Conservation (phyloP, 2,113 vertebrate genomes). For the Chaenogobius annularis region DNA sequence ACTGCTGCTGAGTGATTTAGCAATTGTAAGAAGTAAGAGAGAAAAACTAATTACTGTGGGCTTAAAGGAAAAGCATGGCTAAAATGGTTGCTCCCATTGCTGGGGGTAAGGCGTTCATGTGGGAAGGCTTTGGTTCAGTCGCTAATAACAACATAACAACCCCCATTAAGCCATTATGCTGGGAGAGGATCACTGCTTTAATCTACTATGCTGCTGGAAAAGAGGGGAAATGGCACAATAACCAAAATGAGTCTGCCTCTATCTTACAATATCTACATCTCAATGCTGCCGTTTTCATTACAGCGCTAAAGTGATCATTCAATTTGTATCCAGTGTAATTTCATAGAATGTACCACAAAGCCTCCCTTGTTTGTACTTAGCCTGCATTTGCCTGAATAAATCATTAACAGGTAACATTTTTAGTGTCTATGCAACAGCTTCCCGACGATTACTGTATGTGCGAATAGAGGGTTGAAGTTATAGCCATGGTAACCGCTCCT, state of each 20-base stretch:
- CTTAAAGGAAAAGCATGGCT: slow-evolving; percentile 67
- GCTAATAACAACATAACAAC: slow-evolving; percentile 68
- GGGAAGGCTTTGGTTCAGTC: slow-evolving; percentile 59
- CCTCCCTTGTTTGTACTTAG: slow-evolving; percentile 2
- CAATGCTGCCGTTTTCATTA: slow-evolving; percentile 16
- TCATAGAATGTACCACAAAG: slow-evolving; percentile 4
- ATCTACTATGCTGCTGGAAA: slow-evolving; percentile 45
- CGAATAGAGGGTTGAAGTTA: slow-evolving; percentile 46
- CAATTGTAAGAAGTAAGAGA: slow-evolving; percentile 59
- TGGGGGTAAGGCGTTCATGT: slow-evolving; percentile 54
- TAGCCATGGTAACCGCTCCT: slow-evolving; percentile 61
- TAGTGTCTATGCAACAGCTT: slow-evolving; percentile 20
- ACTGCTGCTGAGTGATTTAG: slow-evolving; percentile 62
- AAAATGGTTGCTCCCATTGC: slow-evolving; percentile 48
- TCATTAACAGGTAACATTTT: slow-evolving; percentile 9
- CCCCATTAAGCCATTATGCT: slow-evolving; percentile 57
- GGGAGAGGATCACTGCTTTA: slow-evolving; percentile 52
- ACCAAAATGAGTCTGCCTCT: slow-evolving; percentile 26
- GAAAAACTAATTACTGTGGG: slow-evolving; percentile 73
- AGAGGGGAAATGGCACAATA: slow-evolving; percentile 24
- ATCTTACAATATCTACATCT: slow-evolving; percentile 17
- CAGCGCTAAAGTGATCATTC: not conserved
- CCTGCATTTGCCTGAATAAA: slow-evolving; percentile 18
- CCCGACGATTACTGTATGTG: slow-evolving; percentile 17
- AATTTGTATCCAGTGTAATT: slow-evolving; percentile 14